Evolutionary conservation across 2,888 invertebrate genomes (phyloP).

Genomic region (Thysanoteuthis rhombus): DNA sequence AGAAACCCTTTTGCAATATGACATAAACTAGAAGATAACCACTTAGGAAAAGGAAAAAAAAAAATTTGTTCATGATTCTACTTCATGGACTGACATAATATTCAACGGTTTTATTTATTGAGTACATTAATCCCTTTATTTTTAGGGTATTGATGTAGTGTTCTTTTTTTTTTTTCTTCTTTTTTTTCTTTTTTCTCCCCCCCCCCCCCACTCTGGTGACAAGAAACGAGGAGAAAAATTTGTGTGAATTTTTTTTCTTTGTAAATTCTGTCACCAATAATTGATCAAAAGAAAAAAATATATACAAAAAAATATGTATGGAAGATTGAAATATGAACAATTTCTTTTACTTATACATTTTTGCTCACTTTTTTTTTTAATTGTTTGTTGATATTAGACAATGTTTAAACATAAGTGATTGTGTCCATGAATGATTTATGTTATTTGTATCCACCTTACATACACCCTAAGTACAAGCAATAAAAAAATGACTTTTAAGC

Average conservation of each 20-base stretch:
- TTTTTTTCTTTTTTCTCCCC: not conserved
- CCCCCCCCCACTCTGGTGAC: not conserved
- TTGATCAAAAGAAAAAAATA: not conserved
- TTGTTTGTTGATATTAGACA: not conserved
- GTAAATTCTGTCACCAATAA: not conserved
- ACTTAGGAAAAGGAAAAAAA: too few species aligned
- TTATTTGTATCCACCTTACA: not conserved
- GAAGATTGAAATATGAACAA: not conserved
- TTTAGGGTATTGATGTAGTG: not conserved
- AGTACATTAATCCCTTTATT: not conserved
- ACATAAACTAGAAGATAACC: not conserved
- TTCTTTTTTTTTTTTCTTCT: not conserved
- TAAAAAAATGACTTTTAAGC: not conserved
- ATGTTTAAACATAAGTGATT: not conserved
- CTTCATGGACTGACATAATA: not conserved
- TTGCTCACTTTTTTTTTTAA: not conserved
- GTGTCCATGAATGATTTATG: not conserved
- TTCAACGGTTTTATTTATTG: not conserved
- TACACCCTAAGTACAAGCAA: not conserved
- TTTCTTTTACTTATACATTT: not conserved
- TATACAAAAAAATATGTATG: not conserved
- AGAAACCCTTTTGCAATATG: not conserved
- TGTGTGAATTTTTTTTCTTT: not conserved
- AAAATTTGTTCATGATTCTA: not conserved
- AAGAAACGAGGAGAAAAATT: not conserved